A percentile compares a stretch with the other conserved stretches of the same genome.
These are phyloP conservation scores for Mythimna loreyi DNA, from an alignment of 2,888 invertebrate genomes.

Conservation along the genomic window DNA sequence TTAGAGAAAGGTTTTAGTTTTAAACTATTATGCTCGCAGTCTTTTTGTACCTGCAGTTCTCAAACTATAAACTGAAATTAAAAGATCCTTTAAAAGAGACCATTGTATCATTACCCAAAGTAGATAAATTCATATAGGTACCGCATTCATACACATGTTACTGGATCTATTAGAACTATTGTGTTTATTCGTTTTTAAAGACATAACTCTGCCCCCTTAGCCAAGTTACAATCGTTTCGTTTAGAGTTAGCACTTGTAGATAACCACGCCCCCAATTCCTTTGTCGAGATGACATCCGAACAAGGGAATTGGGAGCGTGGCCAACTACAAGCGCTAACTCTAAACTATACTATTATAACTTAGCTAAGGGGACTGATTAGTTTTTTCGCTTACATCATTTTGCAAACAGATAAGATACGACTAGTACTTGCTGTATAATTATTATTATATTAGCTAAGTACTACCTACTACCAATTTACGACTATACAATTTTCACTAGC, in stretches of 20 bases:
- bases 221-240: too few relatives aligned
- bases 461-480: background rate
- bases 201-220: too few relatives aligned
- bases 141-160: background rate
- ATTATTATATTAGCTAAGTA: slow-evolving; percentile 1
- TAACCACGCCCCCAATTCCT: too few relatives aligned
- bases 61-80: background rate
- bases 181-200: too few relatives aligned
- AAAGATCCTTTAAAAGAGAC: background rate
- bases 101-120: background rate
- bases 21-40: background rate
- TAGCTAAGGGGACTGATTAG: too few relatives aligned
- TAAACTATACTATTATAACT: too few relatives aligned
- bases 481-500: background rate
- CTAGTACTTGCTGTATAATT: slow-evolving; percentile 26
- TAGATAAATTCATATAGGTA: background rate
- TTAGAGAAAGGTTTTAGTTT: too few relatives aligned
- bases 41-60: background rate
- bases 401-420: slow-evolving; percentile 30
- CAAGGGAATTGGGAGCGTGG: too few relatives aligned
- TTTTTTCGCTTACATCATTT: slow-evolving; percentile 35
- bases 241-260: too few relatives aligned
- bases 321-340: too few relatives aligned
- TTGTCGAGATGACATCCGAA: too few relatives aligned
- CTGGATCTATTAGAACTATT: background rate